These are phyloP conservation scores for Zoanthus sansibaricus DNA, from an alignment of 92 coral and sea anemone genomes.

Conservation along the genomic window DNA sequence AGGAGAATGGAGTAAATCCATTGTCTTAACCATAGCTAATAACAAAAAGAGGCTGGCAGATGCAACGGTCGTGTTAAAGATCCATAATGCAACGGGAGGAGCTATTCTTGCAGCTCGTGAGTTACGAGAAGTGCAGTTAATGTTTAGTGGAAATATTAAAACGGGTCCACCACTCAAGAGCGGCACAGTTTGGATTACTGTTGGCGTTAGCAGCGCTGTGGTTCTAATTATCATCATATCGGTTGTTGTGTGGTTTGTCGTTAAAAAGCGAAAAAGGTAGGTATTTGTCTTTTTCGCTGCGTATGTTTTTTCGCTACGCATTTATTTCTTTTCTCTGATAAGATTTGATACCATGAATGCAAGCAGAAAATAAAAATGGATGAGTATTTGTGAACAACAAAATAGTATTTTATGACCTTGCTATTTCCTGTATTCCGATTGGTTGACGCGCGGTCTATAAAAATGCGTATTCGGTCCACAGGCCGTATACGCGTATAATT, in stretches of 20 bases:
- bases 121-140: constrained; percentile 12
- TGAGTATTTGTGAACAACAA: no score
- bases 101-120: constrained; percentile 31
- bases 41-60: constrained; percentile 30
- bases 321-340: no score
- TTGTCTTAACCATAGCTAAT: constrained; percentile 10
- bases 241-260: constrained; percentile 22
- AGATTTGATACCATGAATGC: no score
- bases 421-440: no score
- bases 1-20: constrained; percentile 22
- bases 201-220: constrained; percentile 14
- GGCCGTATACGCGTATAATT: no score
- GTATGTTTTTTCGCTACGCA: no score
- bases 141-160: constrained; percentile 4
- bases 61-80: neutral
- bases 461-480: no score
- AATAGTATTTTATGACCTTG: no score
- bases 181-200: constrained; percentile 14
- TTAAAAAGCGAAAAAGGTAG: neutral
- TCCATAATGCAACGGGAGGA: constrained; percentile 40
- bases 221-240: neutral
- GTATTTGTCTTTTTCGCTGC: no score
- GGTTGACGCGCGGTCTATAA: no score
- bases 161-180: neutral
- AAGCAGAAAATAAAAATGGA: no score